Evolutionary conservation across 2,888 invertebrate genomes (phyloP).

Genomic region (Seira sanloemensis): DNA sequence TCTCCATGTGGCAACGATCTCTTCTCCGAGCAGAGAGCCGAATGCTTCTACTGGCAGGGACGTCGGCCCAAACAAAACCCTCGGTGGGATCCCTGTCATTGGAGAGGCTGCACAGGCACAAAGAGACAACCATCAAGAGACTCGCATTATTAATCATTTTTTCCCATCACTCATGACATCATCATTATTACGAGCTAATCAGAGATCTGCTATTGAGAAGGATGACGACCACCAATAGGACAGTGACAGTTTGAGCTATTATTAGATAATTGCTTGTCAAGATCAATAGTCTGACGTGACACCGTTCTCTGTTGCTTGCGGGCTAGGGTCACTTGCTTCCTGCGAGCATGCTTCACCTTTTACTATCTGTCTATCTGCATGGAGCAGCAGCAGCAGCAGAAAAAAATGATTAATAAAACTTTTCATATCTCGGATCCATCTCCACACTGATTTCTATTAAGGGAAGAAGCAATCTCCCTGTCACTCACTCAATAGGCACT

Average conservation of each 20-base stretch:
- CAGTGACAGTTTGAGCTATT: conserved; percentile 41
- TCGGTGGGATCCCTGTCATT: conserved; percentile 70
- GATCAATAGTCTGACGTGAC: conserved; percentile 57
- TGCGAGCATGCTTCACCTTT: not conserved
- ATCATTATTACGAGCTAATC: conserved; percentile 38
- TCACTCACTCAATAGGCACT: not conserved
- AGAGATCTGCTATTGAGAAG: conserved; percentile 26
- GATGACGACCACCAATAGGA: conserved; percentile 18
- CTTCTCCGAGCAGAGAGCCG: conserved; percentile 82
- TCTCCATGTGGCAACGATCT: conserved; percentile 88
- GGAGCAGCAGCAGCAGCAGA: not conserved
- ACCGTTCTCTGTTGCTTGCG: conserved; percentile 39
- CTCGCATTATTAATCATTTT: conserved; percentile 57
- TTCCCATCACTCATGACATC: conserved; percentile 43
- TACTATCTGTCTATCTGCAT: conserved; percentile 11
- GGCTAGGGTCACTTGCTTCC: conserved; percentile 45
- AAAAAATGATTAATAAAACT: no score
- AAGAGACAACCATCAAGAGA: conserved; percentile 35
- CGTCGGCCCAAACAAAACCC: conserved; percentile 70
- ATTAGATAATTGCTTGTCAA: conserved; percentile 63
- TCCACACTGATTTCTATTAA: not conserved
- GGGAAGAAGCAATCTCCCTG: not conserved
- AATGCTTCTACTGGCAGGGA: conserved; percentile 74
- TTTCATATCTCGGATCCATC: not conserved
- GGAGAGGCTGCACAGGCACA: conserved; percentile 68